Evolutionary conservation across 1,140 invertebrate species (phyloP).

Genomic region (Druon quercuslanigerum): DNA sequence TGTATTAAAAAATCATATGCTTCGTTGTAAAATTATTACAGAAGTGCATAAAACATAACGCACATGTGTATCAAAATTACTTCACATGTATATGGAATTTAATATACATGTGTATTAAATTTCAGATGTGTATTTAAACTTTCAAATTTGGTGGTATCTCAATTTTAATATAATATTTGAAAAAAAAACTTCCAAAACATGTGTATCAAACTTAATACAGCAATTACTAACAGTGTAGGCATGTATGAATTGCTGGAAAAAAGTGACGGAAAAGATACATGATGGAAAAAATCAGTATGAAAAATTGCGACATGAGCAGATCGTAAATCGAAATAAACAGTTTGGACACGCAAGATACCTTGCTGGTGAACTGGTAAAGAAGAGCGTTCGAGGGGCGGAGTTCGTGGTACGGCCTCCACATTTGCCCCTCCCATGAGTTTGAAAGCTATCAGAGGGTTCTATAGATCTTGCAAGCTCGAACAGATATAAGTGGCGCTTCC

Average conservation of each 20-base stretch:
- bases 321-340: slow-evolving; percentile 47
- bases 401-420: slow-evolving; percentile 67
- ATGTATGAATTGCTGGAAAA: slow-evolving; percentile 36
- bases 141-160: too few relatives aligned
- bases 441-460: slow-evolving; percentile 64
- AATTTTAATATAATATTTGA: too few relatives aligned
- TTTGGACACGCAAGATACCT: slow-evolving; percentile 53
- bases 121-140: too few relatives aligned
- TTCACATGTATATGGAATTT: too few relatives aligned
- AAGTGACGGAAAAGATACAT: slow-evolving; percentile 39
- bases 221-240: too few relatives aligned
- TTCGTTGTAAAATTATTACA: too few relatives aligned
- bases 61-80: too few relatives aligned
- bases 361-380: slow-evolving; percentile 44
- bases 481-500: slow-evolving; percentile 61
- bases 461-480: slow-evolving; percentile 62
- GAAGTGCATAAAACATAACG: too few relatives aligned
- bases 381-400: slow-evolving; percentile 65
- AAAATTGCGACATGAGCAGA: slow-evolving; percentile 37
- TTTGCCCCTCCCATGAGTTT: slow-evolving; percentile 69
- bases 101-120: too few relatives aligned
- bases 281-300: slow-evolving; percentile 44
- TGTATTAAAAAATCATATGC: too few relatives aligned
- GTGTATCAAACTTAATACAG: too few relatives aligned
- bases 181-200: too few relatives aligned